Conservation (phyloP, 2,888 invertebrate genomes). For the Holacanthella duospinosa region DNA sequence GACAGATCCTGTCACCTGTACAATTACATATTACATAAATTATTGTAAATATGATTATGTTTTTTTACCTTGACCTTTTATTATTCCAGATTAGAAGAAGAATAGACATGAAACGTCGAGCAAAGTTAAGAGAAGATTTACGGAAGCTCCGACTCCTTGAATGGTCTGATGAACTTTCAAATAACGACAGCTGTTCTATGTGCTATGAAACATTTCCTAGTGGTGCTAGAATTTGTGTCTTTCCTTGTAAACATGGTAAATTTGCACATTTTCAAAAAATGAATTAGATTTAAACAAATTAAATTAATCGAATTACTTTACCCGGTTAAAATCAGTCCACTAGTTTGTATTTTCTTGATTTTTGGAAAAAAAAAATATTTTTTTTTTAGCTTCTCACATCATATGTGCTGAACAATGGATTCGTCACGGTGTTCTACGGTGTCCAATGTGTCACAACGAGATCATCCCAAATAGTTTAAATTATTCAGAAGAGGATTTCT, state of each 20-base stretch:
- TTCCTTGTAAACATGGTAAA: constrained; percentile 1
- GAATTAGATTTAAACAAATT: background rate
- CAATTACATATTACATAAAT: too few species aligned
- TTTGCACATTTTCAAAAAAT: background rate
- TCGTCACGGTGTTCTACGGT: background rate
- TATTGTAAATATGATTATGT: too few species aligned
- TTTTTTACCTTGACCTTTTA: background rate
- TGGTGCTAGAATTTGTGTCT: background rate
- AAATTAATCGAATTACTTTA: background rate
- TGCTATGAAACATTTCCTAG: background rate
- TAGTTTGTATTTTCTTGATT: too few species aligned
- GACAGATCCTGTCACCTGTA: too few species aligned
- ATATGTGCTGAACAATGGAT: background rate
- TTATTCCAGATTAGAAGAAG: too few species aligned
- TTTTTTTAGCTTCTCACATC: background rate
- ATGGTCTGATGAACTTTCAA: constrained; percentile 4
- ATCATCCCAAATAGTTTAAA: background rate
- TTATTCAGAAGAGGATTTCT: background rate
- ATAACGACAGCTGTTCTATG: background rate
- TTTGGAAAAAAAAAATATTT: background rate
- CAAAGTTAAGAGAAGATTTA: background rate
- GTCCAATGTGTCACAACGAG: background rate
- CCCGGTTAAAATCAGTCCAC: too few species aligned
- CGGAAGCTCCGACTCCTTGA: background rate
- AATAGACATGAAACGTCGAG: background rate